These are phyloP conservation scores for Zosterops japonicus DNA, from an alignment of 2,113 vertebrate species.

Conservation along the genomic window DNA sequence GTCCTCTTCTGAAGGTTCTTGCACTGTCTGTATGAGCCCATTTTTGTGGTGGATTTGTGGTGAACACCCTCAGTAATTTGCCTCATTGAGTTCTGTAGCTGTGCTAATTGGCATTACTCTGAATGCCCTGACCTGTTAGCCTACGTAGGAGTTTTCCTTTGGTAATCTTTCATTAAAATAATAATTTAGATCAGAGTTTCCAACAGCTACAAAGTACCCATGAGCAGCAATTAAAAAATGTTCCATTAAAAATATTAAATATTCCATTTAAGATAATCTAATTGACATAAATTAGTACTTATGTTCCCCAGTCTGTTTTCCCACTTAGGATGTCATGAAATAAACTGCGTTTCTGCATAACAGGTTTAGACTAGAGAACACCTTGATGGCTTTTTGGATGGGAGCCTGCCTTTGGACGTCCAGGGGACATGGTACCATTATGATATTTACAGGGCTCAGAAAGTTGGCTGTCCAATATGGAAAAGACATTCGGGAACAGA, in stretches of 20 bases:
- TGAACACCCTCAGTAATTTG: background rate
- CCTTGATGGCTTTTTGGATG: slow-evolving; percentile 24
- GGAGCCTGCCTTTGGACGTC: slow-evolving; percentile 8
- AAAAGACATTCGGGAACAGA: background rate
- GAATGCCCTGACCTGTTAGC: background rate
- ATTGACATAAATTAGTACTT: background rate
- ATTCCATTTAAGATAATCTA: slow-evolving; percentile 5
- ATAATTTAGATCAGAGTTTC: slow-evolving; percentile 33
- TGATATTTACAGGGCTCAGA: slow-evolving; percentile 7
- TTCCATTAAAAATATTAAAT: slow-evolving; percentile 38
- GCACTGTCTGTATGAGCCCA: fast-evolving
- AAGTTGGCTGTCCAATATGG: background rate
- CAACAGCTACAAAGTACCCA: background rate
- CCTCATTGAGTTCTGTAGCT: background rate
- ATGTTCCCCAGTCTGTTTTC: background rate
- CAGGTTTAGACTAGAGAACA: slow-evolving; percentile 11
- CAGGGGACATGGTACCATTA: background rate
- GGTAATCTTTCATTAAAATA: background rate
- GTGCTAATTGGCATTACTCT: background rate
- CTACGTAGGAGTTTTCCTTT: background rate
- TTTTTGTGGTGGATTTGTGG: background rate
- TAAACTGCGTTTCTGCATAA: background rate
- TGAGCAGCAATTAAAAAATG: background rate
- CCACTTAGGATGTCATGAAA: slow-evolving; percentile 6
- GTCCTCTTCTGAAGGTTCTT: background rate